Base-by-base conservation (phyloP, 2,113 vertebrate species). In the Fulmarus glacialis region DNA sequence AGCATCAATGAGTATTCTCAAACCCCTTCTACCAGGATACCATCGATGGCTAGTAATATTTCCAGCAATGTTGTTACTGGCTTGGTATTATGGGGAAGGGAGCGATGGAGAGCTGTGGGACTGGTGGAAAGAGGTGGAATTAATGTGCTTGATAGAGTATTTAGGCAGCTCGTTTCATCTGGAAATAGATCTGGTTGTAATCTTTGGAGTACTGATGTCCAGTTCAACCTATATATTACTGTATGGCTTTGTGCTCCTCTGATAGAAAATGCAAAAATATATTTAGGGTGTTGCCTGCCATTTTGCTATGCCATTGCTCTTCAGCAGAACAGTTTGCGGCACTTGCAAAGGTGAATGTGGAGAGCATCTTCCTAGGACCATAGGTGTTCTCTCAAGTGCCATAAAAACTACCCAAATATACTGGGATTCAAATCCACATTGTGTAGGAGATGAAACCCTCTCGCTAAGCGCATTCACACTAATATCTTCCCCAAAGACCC, bases 291-390 rank as follows among this genome's bases (percentile, higher is more conserved):
- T 58, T 86, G 36, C 20, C 42, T 88, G 30, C 36, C 17, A 27
- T 59, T 88, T 84, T 84, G 13, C 59, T 8, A 15, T 42, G 45
- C 21, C 5, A 1, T 38, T 52, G 50, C 43, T 83, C 27, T 83
- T 52, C 58, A 58, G 47, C 27, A 58, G 52, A 58, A 53, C 27
- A 5, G 4, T 59, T 85, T 60, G 30, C 79, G 70, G 22, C 36
- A 12, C 45, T 79, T 71, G 73, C 36, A 62, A 27, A 53, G 27
- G 15, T 55, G 36, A 58, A 8, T 12, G 40, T 24, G 20, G 18
- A 50, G 38, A 66, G 4, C 19, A 16, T 27, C n/a, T 81, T 56
- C 0, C 4, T 34, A 10, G n/a, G 22, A 40, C 15, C 0, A 0
- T 2, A 60, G 47, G 3, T 38, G 42, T 38, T 89, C 45, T 60